Conservation (phyloP, 2,797 vertebrate genomes). For the Platalea minor region DNA sequence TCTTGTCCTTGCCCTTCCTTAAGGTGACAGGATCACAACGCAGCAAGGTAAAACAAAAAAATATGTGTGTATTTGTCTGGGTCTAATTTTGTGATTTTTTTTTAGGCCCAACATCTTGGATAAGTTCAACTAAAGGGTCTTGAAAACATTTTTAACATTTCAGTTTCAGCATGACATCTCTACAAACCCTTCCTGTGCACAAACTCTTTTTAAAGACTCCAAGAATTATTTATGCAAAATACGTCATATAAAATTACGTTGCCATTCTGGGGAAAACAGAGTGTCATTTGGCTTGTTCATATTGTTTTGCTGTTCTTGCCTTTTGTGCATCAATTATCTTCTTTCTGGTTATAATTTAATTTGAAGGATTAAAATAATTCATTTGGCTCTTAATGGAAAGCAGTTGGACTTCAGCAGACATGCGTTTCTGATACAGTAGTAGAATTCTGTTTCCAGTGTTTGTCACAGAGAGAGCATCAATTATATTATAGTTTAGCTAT, state of each 20-base stretch:
- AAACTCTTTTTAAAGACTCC: slow-evolving; percentile 8
- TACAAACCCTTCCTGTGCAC: not conserved
- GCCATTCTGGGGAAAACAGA: not conserved
- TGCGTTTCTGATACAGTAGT: not conserved
- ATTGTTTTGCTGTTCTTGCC: not conserved
- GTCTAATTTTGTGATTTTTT: slow-evolving; percentile 74
- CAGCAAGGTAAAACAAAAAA: slow-evolving; percentile 80
- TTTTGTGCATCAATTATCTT: slow-evolving; percentile 2
- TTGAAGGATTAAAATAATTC: not conserved
- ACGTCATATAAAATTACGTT: not conserved
- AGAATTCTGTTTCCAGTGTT: not conserved
- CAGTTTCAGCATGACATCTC: slow-evolving; percentile 3
- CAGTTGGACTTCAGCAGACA: not conserved
- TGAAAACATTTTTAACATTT: slow-evolving; percentile 26
- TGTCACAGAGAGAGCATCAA: not conserved
- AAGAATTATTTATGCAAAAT: not conserved
- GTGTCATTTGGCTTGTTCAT: not conserved
- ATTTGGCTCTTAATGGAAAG: not conserved
- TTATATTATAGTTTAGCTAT: not conserved
- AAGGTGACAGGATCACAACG: slow-evolving; percentile 84
- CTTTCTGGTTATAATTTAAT: not conserved
- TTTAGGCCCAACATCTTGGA: slow-evolving; percentile 75
- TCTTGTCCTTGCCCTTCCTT: slow-evolving; percentile 80
- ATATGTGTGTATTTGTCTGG: slow-evolving; percentile 80
- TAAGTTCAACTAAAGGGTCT: slow-evolving; percentile 40